Evolutionary conservation across 2,888 invertebrate species (phyloP), one percentile per base, ranked within the genome.

Genomic region (Pandemis cinnamomeana): DNA sequence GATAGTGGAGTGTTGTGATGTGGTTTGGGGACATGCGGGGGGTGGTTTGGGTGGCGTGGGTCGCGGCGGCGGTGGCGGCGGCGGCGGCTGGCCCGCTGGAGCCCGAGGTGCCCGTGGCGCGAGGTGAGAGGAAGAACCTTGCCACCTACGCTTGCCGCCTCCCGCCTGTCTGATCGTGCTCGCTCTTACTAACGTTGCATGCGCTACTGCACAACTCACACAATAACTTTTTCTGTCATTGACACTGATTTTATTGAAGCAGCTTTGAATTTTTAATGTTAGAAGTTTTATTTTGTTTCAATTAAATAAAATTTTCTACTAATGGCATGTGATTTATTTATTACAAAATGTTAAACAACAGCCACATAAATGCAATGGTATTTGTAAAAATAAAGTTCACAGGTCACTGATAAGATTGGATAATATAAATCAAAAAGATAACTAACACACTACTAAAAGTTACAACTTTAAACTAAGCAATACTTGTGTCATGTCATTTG

Each of bases 1-100:
- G 94, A 93, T 94, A 94, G 94, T 94, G 93, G 84, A 89, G 92
- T 93, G 93, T 87, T 91, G 94, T 94, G 94, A 93, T 93, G 93
- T 92, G 93, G 91, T 89, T 91, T 89, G 91, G 94, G 93, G 92
- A 93, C 91, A 90, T 94, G 92, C 92, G 93, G 93, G 89, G 91
- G 82, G 90, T 91, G 91, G 86, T 93, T 86, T 92, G 91, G 93
- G 87, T 86, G 83, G 85, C 90, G 84, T 90, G 88, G 87, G 86
- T 88, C 80, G 86, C 90, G 87, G 87, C 86, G 82, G 90, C 89
- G 85, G 86, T 91, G 85, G 85, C 86, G 81, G 87, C 85, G 80
- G 89, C 89, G 83, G 82, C 85, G 81, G 91, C 90, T 80, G 87
- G 92, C 77, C 94, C 94, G 82, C 84, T 93, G 87, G 93, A 93